These are phyloP conservation scores for Tetragonula clypearis DNA, from an alignment of 1,140 invertebrate genomes.

Conservation along the genomic window DNA sequence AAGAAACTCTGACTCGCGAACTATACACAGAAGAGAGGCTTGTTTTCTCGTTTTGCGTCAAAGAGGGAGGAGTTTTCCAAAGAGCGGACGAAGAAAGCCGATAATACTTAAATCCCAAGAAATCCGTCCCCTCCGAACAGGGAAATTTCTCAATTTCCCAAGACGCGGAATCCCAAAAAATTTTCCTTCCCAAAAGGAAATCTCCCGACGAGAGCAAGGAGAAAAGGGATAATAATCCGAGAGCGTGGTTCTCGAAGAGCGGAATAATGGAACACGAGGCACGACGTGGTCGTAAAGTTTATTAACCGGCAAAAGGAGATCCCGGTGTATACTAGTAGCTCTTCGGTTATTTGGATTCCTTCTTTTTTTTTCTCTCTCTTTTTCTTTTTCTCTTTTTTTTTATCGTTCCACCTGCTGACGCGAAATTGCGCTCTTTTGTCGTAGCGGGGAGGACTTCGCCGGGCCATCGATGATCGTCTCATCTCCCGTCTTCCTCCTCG, in stretches of 20 bases:
- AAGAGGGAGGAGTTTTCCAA: no score
- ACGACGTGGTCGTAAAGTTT: constrained; percentile 61
- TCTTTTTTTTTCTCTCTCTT: constrained; percentile 10
- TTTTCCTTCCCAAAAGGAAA: neutral
- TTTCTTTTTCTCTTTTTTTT: constrained; percentile 56
- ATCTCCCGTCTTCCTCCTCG: neutral
- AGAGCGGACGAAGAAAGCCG: no score
- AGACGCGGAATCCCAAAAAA: neutral
- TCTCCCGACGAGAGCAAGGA: constrained; percentile 3
- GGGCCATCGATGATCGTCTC: neutral
- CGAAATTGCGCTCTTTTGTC: constrained; percentile 31
- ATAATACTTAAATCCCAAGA: no score
- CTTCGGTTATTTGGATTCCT: constrained; percentile 12
- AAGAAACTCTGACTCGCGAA: no score
- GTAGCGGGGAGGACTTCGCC: constrained; percentile 1
- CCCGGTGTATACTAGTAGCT: constrained; percentile 10
- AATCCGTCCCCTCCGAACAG: no score
- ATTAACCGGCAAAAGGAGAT: constrained; percentile 58
- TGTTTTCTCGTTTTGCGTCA: no score
- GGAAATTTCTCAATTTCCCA: neutral
- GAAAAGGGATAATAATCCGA: constrained; percentile 38
- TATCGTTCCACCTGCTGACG: constrained; percentile 65
- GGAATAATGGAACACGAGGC: constrained; percentile 38
- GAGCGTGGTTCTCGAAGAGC: neutral
- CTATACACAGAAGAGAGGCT: no score